These are phyloP conservation scores for human (Homo sapiens) DNA, from an alignment of 2,113 vertebrate genomes.

Conservation along the genomic window GRCh38 chr13:97654001-97654500, in stretches of 20 bases:
- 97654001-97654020: neutral
- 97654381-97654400: neutral
- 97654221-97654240: neutral
- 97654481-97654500: neutral
- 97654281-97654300: neutral
- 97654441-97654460: neutral
- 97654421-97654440: neutral
- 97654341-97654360: neutral
- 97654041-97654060: neutral
- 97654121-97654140: neutral
- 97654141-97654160: neutral
- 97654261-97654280: neutral
- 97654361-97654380: neutral
- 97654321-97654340: neutral
- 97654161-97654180: neutral
- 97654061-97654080: neutral
- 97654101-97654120: neutral
- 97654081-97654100: neutral
- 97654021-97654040: neutral
- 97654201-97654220: neutral
- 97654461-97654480: neutral
- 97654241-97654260: neutral
- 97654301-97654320: neutral
- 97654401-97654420: neutral
- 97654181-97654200: neutral